These are phyloP conservation scores for Pyrocephalus nanus DNA, from an alignment of 2,797 vertebrate species.

Conservation along the genomic window DNA sequence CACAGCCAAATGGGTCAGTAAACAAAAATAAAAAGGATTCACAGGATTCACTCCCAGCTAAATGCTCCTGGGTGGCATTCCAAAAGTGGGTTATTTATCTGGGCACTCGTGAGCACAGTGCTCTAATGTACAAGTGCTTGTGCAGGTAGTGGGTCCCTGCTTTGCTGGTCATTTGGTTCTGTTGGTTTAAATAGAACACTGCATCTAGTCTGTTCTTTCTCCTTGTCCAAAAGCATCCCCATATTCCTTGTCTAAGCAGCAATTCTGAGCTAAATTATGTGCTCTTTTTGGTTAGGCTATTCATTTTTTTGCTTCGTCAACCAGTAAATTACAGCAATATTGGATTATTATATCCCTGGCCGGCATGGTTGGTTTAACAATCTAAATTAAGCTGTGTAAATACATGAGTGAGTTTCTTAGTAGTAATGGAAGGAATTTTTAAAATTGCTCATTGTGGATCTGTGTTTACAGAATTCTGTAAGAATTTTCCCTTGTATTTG, in stretches of 20 bases:
- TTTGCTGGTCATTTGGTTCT: not conserved
- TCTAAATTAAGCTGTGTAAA: not conserved
- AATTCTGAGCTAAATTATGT: not conserved
- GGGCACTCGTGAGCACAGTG: fast-evolving
- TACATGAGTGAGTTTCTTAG: not conserved
- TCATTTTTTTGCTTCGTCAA: not conserved
- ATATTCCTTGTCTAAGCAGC: not conserved
- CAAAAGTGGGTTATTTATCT: not conserved
- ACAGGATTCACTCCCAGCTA: not conserved
- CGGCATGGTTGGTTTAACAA: not conserved
- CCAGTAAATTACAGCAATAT: not conserved
- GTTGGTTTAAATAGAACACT: not conserved
- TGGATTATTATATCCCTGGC: not conserved
- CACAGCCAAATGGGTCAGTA: slow-evolving; percentile 77
- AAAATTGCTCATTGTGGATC: not conserved
- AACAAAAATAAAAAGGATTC: not conserved
- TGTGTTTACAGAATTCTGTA: not conserved
- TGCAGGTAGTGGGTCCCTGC: not conserved
- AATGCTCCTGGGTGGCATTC: not conserved
- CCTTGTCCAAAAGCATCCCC: not conserved
- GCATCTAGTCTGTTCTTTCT: not conserved
- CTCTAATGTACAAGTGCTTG: not conserved
- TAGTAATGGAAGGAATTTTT: not conserved
- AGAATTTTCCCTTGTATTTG: not conserved
- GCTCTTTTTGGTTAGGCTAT: not conserved